A percentile compares a stretch with the other conserved stretches of the same genome.
Conservation (phyloP, 2,113 vertebrate species). For the Aptenodytes forsteri region DNA sequence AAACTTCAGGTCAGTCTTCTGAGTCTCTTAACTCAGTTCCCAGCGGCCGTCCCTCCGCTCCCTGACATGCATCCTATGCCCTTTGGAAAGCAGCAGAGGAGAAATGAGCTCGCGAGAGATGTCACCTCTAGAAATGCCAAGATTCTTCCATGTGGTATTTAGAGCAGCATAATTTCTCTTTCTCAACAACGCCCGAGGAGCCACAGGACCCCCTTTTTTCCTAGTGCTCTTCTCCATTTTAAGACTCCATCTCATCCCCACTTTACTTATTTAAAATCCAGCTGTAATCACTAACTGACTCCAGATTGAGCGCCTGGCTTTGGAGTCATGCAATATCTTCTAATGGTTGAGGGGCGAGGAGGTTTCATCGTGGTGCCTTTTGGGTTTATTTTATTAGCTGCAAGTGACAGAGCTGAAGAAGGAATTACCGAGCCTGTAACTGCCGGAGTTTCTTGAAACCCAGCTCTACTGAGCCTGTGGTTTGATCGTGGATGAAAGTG, state of each 20-base stretch:
- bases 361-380: not conserved
- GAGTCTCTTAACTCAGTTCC: not conserved
- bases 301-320: not conserved
- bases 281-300: not conserved
- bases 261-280: not conserved
- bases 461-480: not conserved
- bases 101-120: not conserved
- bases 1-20: not conserved
- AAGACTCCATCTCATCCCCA: not conserved
- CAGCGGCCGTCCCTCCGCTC: rapidly evolving
- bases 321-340: not conserved
- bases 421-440: not conserved
- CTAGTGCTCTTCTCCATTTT: not conserved
- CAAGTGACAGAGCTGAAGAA: constrained; percentile 13
- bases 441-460: not conserved
- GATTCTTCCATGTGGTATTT: not conserved
- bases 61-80: not conserved
- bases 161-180: not conserved
- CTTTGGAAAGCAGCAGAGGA: constrained; percentile 10
- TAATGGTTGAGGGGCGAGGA: not conserved
- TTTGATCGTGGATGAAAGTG: not conserved
- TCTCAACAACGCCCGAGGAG: not conserved
- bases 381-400: constrained; percentile 28
- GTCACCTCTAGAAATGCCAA: not conserved
- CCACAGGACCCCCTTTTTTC: not conserved